Conservation (phyloP, 2,113 vertebrate species). For the Larimichthys polyactis region DNA sequence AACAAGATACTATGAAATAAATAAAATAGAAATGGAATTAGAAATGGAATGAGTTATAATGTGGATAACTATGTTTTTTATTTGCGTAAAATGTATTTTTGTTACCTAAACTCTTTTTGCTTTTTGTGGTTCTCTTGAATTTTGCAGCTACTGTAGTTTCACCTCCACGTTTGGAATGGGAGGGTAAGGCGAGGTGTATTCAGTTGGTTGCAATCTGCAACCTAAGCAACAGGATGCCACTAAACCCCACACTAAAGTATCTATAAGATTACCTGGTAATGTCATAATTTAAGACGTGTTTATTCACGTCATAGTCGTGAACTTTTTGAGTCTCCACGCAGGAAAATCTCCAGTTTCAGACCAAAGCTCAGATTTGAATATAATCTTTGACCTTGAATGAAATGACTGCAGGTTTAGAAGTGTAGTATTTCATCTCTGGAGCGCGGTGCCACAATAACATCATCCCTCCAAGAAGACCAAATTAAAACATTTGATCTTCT, state of each 20-base stretch:
- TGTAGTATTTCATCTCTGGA: neutral
- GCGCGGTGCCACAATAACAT: constrained; percentile 13
- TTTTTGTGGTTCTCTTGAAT: no score
- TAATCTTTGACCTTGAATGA: neutral
- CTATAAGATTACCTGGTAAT: neutral
- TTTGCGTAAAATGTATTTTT: no score
- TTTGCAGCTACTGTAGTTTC: no score
- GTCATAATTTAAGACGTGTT: neutral
- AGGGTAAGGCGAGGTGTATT: no score
- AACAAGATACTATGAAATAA: neutral
- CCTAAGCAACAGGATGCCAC: no score
- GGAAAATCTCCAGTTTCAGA: neutral
- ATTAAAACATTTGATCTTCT: constrained; percentile 28
- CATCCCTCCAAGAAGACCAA: constrained; percentile 56
- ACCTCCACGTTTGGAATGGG: no score
- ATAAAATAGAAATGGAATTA: neutral
- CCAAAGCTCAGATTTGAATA: neutral
- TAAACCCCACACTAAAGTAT: no score
- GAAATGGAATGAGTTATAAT: no score
- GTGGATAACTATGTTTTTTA: no score
- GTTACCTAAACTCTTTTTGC: no score
- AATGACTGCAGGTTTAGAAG: neutral
- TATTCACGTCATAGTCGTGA: neutral
- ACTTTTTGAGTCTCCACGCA: neutral
- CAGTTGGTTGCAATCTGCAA: no score